These are phyloP conservation scores for Chaetodon trifasciatus DNA, from an alignment of 2,797 vertebrate species.

Conservation along the genomic window DNA sequence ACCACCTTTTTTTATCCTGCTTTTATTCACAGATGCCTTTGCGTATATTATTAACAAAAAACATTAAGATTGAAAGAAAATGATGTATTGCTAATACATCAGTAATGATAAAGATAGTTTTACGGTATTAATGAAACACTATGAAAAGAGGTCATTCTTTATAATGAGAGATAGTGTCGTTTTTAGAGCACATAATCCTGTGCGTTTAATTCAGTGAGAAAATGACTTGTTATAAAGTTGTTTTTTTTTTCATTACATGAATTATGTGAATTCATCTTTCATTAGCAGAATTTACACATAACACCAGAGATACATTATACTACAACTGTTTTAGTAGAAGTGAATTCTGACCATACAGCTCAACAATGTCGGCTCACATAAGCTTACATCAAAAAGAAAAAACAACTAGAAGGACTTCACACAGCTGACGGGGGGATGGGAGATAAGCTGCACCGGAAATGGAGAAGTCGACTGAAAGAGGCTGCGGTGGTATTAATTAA, in stretches of 20 bases:
- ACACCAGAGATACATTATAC: neutral
- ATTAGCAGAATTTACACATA: conserved; percentile 2
- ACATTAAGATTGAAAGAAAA: neutral
- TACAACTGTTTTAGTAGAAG: conserved; percentile 8
- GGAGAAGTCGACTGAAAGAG: conserved; percentile 73
- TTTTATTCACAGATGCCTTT: neutral
- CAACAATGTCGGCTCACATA: conserved; percentile 38
- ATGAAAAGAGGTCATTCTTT: neutral
- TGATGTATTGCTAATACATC: neutral
- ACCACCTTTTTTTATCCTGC: neutral
- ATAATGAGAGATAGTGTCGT: neutral
- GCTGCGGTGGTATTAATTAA: conserved; percentile 87
- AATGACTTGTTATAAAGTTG: neutral
- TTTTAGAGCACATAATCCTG: neutral
- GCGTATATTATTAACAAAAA: neutral
- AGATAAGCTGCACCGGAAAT: conserved; percentile 75
- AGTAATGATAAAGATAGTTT: neutral
- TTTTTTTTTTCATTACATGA: neutral
- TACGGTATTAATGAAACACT: neutral
- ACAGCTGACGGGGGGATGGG: conserved; percentile 50
- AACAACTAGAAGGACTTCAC: conserved; percentile 48
- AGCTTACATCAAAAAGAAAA: conserved; percentile 24
- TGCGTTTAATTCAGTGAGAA: neutral
- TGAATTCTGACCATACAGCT: neutral
- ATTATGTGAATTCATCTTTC: neutral